Conservation (phyloP, 2,797 vertebrate genomes). For the Valencia hispanica region DNA sequence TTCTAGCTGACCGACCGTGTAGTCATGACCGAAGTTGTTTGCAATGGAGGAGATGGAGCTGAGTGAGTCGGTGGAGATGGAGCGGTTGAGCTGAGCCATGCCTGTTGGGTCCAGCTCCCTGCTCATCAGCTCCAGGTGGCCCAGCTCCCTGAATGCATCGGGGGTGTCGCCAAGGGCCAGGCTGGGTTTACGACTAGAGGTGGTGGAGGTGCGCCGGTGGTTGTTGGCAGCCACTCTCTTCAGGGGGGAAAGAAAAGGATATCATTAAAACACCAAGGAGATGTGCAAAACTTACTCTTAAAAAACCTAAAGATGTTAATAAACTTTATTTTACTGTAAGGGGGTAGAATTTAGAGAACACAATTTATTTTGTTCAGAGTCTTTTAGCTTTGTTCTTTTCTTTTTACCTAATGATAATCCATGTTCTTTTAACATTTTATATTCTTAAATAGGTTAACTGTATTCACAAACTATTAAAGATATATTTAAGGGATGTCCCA, state of each 20-base stretch:
- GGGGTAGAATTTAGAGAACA: background rate
- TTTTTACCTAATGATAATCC: too few species aligned
- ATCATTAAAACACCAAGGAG: background rate
- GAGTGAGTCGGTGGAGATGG: conserved; percentile 92
- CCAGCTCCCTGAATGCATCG: conserved; percentile 89
- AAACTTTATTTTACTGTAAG: background rate
- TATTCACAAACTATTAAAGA: too few species aligned
- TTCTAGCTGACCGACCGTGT: conserved; percentile 94
- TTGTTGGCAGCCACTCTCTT: conserved; percentile 84
- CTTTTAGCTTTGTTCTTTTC: background rate
- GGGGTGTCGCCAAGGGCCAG: conserved; percentile 88
- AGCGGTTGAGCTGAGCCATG: conserved; percentile 84
- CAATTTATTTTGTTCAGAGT: background rate
- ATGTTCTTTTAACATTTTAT: too few species aligned
- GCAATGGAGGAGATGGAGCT: conserved; percentile 95
- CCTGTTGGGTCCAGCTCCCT: conserved; percentile 84
- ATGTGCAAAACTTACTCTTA: background rate
- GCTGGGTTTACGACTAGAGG: conserved; percentile 84
- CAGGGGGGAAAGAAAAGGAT: background rate
- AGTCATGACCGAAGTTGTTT: conserved; percentile 96
- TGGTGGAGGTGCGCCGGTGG: conserved; percentile 71
- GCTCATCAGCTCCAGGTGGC: conserved; percentile 93
- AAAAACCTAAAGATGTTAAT: background rate
- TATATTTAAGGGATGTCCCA: background rate
- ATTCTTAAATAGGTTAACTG: too few species aligned